Evolutionary conservation across 1,140 invertebrate species (phyloP).

Genomic region (Lamellibrachia luymesi): DNA sequence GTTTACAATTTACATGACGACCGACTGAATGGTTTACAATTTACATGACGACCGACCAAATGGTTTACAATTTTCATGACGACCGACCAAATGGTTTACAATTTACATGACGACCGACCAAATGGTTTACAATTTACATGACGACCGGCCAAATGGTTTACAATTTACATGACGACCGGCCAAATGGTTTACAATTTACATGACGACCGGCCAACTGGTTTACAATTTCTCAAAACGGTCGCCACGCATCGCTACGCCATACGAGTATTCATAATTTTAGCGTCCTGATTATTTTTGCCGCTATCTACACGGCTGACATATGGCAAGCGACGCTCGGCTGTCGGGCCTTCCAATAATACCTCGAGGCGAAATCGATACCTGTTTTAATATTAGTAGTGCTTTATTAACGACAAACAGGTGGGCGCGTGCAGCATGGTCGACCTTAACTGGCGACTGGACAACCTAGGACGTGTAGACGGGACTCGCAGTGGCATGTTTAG

Average conservation of each 20-base stretch:
- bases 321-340: neutral
- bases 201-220: neutral
- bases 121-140: no score
- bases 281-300: neutral
- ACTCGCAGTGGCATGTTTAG: no score
- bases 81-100: no score
- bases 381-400: neutral
- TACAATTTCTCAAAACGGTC: neutral
- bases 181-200: no score
- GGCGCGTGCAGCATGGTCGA: neutral
- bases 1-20: no score
- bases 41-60: no score
- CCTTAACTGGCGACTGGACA: neutral
- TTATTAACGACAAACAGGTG: neutral
- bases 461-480: neutral
- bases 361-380: neutral
- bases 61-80: no score
- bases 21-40: no score
- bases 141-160: no score
- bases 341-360: neutral
- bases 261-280: neutral
- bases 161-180: no score
- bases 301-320: neutral
- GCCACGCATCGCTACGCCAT: neutral
- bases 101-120: no score